These are phyloP conservation scores for Pollenia griseotomentosa DNA, from an alignment of 2,888 invertebrate species.

Conservation along the genomic window DNA sequence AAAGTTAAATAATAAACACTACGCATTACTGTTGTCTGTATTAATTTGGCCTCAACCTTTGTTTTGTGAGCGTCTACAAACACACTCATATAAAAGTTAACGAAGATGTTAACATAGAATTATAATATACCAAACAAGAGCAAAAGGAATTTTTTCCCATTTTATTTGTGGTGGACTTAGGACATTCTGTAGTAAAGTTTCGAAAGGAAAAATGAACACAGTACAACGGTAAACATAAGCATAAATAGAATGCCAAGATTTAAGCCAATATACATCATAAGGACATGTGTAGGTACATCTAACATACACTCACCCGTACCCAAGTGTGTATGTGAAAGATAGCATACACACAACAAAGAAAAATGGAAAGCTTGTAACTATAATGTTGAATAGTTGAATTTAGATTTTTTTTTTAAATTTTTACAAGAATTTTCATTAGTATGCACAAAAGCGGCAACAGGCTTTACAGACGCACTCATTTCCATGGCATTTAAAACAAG, in stretches of 20 bases:
- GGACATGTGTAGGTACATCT: slow-evolving; percentile 12
- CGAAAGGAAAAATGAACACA: background rate
- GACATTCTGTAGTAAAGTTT: background rate
- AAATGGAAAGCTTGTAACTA: slow-evolving; percentile 39
- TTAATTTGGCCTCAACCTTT: slow-evolving; percentile 4
- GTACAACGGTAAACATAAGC: slow-evolving; percentile 33
- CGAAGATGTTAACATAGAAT: slow-evolving; percentile 24
- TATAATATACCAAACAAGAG: slow-evolving; percentile 6
- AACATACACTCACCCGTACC: background rate
- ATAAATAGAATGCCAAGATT: slow-evolving; percentile 24
- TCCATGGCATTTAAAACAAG: no score
- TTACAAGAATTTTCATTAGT: slow-evolving; percentile 47
- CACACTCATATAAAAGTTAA: background rate
- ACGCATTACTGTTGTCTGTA: background rate
- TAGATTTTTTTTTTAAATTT: background rate
- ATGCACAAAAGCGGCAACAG: slow-evolving; percentile 13
- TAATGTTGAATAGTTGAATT: slow-evolving; percentile 27
- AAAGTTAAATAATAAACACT: no score
- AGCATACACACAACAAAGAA: slow-evolving; percentile 12
- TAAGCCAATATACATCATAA: slow-evolving; percentile 49
- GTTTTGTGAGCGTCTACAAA: background rate
- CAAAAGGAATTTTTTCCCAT: slow-evolving; percentile 9
- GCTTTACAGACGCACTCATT: background rate
- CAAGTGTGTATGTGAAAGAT: background rate
- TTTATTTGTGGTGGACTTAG: background rate